Evolutionary conservation across 2,888 invertebrate species (phyloP), one percentile per base, ranked within the genome.

Genomic region (Lomographa bimaculata): DNA sequence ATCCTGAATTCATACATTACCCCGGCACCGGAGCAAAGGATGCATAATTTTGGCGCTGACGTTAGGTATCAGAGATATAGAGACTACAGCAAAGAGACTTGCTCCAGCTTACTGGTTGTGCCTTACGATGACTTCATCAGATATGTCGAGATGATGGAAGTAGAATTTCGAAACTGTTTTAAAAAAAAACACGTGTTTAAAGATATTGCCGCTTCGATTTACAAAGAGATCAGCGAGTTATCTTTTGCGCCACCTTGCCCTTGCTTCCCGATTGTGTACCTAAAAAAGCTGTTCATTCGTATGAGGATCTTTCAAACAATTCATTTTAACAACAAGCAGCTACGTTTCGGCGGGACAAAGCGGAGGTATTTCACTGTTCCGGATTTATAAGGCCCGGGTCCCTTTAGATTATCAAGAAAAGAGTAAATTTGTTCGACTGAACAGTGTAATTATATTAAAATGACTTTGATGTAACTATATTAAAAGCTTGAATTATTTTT

Each of bases 71-170:
- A 50, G 26, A 42, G 37, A 14, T 50, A 50, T 35, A 23, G 41
- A 6, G 42, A 53, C 11, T 50, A 50, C 21, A 38, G 38, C 10
- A 47, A 43, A 10, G 43, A 47, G 0, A 30, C 53, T 4, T 30
- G 26, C 36, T 35, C 43, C 16, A 35, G 27, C 4, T 26, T 46
- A 10, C 24, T 53, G 5, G 46, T 47, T 2, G 29, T 47, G 6
- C 53, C 53, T n/a, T 43, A 47, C 6, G 47, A 50, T 17, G 47
- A 46, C n/a, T 41, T 53, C n/a, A 41, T 50, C 26, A 41, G 23
- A 17, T 50, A 46, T 17, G 53, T 53, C 4, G 47, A 50, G 33
- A 35, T 30, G 14, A 32, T 53, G 38, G 53, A 53, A n/a, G 40
- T 26, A 3, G 40, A 41, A n/a, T 50, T 50, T 21, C 34, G 46